Evolutionary conservation across 2,113 vertebrate genomes (phyloP).

Genomic region (Nicator chloris): DNA sequence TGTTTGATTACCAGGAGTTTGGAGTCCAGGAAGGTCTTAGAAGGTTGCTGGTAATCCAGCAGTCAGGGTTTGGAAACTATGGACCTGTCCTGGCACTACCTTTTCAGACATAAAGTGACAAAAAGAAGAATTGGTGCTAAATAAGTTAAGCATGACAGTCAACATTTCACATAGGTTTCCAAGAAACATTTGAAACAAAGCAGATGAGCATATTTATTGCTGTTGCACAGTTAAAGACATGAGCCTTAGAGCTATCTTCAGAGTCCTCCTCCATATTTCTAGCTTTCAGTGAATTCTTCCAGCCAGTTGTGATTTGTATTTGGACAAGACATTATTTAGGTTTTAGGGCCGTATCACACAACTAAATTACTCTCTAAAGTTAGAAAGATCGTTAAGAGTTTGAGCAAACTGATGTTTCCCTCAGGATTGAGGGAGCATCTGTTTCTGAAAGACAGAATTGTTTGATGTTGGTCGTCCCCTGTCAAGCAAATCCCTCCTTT

Average conservation of each 20-base stretch:
- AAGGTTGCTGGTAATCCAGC: not conserved
- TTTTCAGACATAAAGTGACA: not conserved
- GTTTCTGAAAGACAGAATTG: not conserved
- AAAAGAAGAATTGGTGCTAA: not conserved
- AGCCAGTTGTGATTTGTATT: not conserved
- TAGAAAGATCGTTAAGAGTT: not conserved
- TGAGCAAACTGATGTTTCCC: not conserved
- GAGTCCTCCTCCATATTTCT: not conserved
- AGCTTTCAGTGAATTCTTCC: not conserved
- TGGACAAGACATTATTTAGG: not conserved
- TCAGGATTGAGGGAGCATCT: not conserved
- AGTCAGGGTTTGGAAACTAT: not conserved
- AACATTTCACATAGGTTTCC: not conserved
- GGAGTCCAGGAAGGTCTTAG: not conserved
- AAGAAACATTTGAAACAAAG: not conserved
- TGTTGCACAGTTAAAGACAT: not conserved
- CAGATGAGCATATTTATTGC: not conserved
- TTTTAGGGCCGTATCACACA: not conserved
- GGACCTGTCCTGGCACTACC: not conserved
- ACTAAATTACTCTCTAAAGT: not conserved
- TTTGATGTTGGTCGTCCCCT: not conserved
- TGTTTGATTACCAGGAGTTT: not conserved
- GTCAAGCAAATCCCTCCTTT: not conserved
- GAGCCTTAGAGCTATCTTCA: not conserved
- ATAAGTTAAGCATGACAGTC: not conserved